phyloP scores from a whole-genome alignment of 1,140 invertebrate species.

The Hypothenemus hampei region DNA sequence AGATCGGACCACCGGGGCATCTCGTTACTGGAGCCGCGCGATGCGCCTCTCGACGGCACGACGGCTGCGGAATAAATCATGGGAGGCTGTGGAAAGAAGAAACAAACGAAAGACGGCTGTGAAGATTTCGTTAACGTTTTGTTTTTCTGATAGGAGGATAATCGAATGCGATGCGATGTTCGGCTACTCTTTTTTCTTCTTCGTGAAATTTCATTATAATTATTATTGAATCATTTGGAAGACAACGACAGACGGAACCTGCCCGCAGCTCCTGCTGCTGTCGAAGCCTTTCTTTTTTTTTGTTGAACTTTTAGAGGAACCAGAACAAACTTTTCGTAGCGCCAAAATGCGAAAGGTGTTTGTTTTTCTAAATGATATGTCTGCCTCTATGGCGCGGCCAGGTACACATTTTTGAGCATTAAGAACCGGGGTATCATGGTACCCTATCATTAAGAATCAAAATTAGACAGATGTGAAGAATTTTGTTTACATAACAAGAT shows the following conservation, averaged over 20 bases:
- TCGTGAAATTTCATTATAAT: too few species aligned
- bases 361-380: slow-evolving; percentile 19
- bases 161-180: too few species aligned
- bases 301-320: too few species aligned
- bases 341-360: slow-evolving; percentile 16
- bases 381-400: neutral
- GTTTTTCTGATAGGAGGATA: too few species aligned
- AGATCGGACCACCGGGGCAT: slow-evolving; percentile 39
- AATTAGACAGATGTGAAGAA: slow-evolving; percentile 24
- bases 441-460: slow-evolving; percentile 14
- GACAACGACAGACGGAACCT: too few species aligned
- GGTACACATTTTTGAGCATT: slow-evolving; percentile 8
- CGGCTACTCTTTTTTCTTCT: too few species aligned
- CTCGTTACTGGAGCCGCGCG: slow-evolving; percentile 38
- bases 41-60: slow-evolving; percentile 36
- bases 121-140: slow-evolving; percentile 12
- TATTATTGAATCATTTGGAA: too few species aligned
- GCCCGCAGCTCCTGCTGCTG: too few species aligned
- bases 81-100: slow-evolving; percentile 14
- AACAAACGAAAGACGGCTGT: slow-evolving; percentile 4
- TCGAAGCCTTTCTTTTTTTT: too few species aligned
- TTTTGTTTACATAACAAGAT: slow-evolving; percentile 23
- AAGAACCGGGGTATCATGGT: neutral
- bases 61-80: slow-evolving; percentile 37
- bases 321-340: too few species aligned